Percentiles rank a stretch among this genome's conserved stretches.
phyloP scores from a whole-genome alignment of 2,888 invertebrate species.

The Agrochola circellaris region DNA sequence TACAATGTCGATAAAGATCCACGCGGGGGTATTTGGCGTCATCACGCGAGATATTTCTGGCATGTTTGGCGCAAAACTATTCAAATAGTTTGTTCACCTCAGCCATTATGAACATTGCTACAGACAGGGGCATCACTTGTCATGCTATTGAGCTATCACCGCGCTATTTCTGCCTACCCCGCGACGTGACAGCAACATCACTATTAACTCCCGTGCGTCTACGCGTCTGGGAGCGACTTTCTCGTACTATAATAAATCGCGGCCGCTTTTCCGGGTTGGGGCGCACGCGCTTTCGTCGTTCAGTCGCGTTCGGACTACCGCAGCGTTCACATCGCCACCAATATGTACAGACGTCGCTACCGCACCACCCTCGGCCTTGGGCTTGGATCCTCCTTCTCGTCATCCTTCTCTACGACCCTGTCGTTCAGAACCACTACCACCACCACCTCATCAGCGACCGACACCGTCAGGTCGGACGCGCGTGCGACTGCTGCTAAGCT shows the following conservation, averaged over 20 bases:
- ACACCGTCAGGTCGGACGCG: slow-evolving; percentile 86
- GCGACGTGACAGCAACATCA: slow-evolving; percentile 48
- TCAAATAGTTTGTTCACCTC: slow-evolving; percentile 62
- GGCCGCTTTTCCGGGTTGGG: slow-evolving; percentile 85
- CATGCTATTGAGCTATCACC: slow-evolving; percentile 45
- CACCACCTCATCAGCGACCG: slow-evolving; percentile 74
- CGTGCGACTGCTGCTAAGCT: slow-evolving; percentile 88
- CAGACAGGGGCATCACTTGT: slow-evolving; percentile 37
- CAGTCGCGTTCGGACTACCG: slow-evolving; percentile 82
- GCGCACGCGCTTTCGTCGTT: slow-evolving; percentile 79
- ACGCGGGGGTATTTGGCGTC: slow-evolving; percentile 31
- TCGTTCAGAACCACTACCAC: slow-evolving; percentile 84
- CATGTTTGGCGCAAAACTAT: slow-evolving; percentile 40
- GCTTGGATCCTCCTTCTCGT: slow-evolving; percentile 86
- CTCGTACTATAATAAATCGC: slow-evolving; percentile 85
- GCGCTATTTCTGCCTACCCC: slow-evolving; percentile 55
- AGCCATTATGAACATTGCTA: slow-evolving; percentile 27
- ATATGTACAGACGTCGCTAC: slow-evolving; percentile 88
- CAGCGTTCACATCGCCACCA: slow-evolving; percentile 71
- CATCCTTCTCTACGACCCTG: slow-evolving; percentile 82
- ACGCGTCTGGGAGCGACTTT: slow-evolving; percentile 77
- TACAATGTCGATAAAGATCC: slow-evolving; percentile 16
- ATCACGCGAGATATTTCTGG: slow-evolving; percentile 40
- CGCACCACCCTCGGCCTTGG: slow-evolving; percentile 87
- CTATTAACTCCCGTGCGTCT: slow-evolving; percentile 71